Conservation (phyloP, 1,140 invertebrate species). For the Oscheius sp. region DNA sequence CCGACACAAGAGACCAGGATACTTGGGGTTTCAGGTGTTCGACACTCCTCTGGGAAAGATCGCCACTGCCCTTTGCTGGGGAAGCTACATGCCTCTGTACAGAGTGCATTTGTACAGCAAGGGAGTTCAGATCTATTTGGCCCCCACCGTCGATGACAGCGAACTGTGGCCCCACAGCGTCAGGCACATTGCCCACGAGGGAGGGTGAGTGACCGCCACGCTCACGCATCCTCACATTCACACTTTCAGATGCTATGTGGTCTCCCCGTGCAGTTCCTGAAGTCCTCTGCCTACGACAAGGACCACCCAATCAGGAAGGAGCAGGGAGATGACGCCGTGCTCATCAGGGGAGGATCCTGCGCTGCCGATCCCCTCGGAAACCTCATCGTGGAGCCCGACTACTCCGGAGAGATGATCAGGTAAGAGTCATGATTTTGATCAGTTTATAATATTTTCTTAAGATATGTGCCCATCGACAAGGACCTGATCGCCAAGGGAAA, state of each 20-base stretch:
- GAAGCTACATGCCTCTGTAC: slow-evolving; percentile 60
- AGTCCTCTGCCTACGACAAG: slow-evolving; percentile 32
- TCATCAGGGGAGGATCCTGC: slow-evolving; percentile 55
- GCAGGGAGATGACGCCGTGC: slow-evolving; percentile 23
- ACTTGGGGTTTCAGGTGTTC: too few species aligned
- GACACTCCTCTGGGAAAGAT: slow-evolving; percentile 52
- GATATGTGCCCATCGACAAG: slow-evolving; percentile 46
- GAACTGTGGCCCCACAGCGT: slow-evolving; percentile 50
- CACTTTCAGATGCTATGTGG: slow-evolving; percentile 48
- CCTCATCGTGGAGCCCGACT: slow-evolving; percentile 48
- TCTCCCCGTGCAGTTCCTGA: slow-evolving; percentile 52
- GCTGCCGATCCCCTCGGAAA: slow-evolving; percentile 50
- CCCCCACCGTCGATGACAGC: slow-evolving; percentile 54
- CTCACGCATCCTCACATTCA: too few species aligned
- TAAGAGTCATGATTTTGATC: background rate
- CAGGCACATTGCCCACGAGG: slow-evolving; percentile 49
- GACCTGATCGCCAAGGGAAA: slow-evolving; percentile 45
- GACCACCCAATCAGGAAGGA: slow-evolving; percentile 39
- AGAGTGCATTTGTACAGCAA: slow-evolving; percentile 46
- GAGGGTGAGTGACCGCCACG: too few species aligned
- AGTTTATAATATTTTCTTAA: background rate
- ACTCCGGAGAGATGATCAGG: slow-evolving; percentile 39
- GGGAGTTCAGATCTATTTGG: slow-evolving; percentile 49
- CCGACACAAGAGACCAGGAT: too few species aligned
- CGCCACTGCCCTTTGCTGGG: slow-evolving; percentile 60